These are phyloP conservation scores for Morpho helenor DNA, from an alignment of 2,888 invertebrate genomes.

Conservation along the genomic window DNA sequence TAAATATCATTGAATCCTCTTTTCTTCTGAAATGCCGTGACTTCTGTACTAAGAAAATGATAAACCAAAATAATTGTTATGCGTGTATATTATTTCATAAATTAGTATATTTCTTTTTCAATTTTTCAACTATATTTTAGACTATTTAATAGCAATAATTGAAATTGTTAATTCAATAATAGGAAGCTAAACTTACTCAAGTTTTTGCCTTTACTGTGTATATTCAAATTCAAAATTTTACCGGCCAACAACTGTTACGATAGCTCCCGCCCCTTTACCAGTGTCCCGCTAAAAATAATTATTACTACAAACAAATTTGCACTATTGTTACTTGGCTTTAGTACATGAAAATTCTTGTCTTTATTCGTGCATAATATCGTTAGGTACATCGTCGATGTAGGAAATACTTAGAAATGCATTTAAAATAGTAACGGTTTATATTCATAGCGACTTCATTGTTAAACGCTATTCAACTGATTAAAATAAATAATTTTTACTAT, in stretches of 20 bases:
- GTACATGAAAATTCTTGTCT: slow-evolving; percentile 14
- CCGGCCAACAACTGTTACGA: slow-evolving; percentile 24
- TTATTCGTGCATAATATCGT: slow-evolving; percentile 14
- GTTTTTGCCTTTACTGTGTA: no score
- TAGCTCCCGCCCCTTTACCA: slow-evolving; percentile 30
- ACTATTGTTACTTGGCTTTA: slow-evolving; percentile 29
- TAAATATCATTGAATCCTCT: no score
- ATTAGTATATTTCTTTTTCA: no score
- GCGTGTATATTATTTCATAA: no score
- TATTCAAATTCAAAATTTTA: no score
- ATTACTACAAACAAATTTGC: slow-evolving; percentile 59
- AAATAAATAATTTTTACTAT: background rate
- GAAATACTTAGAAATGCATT: background rate
- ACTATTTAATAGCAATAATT: no score
- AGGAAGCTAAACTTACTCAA: no score
- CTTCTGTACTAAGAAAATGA: no score
- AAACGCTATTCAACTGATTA: background rate
- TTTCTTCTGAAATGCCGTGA: no score
- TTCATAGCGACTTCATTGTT: background rate
- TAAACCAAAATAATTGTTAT: no score
- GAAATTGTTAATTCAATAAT: no score
- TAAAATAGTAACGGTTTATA: slow-evolving; percentile 2
- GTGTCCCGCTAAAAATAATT: slow-evolving; percentile 37
- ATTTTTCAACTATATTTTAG: no score
- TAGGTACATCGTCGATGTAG: background rate